A percentile compares a stretch with the other conserved stretches of the same genome.
These are phyloP conservation scores for Ariolimax columbianus DNA, from an alignment of 2,888 invertebrate species.

Conservation along the genomic window DNA sequence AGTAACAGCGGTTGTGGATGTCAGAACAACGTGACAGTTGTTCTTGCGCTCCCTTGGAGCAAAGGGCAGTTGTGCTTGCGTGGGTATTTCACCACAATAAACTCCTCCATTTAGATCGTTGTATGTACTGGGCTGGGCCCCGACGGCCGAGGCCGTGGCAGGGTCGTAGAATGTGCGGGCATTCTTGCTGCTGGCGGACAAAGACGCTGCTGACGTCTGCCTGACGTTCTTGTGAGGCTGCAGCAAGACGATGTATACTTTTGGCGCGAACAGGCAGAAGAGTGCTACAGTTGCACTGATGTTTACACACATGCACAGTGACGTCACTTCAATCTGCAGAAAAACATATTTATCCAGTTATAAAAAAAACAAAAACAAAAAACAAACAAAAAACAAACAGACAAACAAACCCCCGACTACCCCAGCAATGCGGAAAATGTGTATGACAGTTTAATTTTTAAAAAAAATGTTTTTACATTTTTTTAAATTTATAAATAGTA, in stretches of 20 bases:
- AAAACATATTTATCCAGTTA: background rate
- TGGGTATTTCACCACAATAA: slow-evolving; percentile 43
- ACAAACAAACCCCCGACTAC: too few relatives aligned
- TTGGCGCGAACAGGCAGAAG: slow-evolving; percentile 85
- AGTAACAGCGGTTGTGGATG: slow-evolving; percentile 18
- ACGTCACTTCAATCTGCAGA: slow-evolving; percentile 85
- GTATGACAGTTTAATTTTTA: too few relatives aligned
- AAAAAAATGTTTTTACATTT: too few relatives aligned
- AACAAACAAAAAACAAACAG: too few relatives aligned
- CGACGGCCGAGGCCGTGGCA: slow-evolving; percentile 49
- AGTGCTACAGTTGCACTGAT: slow-evolving; percentile 85
- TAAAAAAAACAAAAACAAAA: too few relatives aligned
- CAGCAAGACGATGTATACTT: slow-evolving; percentile 86
- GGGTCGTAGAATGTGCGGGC: slow-evolving; percentile 56
- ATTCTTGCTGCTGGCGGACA: slow-evolving; percentile 63
- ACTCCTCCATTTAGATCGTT: slow-evolving; percentile 48
- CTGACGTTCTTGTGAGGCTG: slow-evolving; percentile 87
- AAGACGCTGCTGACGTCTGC: slow-evolving; percentile 78
- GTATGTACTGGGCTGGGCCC: slow-evolving; percentile 24
- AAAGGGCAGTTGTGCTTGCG: slow-evolving; percentile 5
- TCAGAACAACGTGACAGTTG: slow-evolving; percentile 21
- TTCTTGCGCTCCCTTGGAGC: slow-evolving; percentile 13
- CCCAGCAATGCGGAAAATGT: too few relatives aligned
- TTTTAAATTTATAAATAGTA: too few relatives aligned
- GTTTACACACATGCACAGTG: slow-evolving; percentile 85